A percentile compares a stretch with the other conserved stretches of the same genome.
These are phyloP conservation scores for Noctilio leporinus DNA, from an alignment of 2,113 vertebrate species.

Conservation along the genomic window DNA sequence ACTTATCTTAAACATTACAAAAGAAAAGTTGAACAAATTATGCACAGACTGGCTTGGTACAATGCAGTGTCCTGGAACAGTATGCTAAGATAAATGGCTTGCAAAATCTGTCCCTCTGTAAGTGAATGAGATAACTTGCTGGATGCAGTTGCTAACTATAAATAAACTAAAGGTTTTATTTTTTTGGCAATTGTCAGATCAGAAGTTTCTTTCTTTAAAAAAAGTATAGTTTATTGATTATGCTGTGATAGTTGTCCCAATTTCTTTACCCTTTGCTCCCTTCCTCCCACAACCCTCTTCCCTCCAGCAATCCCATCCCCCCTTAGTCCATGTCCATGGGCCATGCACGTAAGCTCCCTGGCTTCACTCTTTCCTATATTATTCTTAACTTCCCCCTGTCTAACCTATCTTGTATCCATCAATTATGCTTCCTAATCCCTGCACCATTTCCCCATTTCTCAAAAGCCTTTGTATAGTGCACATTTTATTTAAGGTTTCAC, in stretches of 20 bases:
- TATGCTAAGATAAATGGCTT: constrained; percentile 1
- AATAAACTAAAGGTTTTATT: constrained; percentile 40
- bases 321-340: too few species aligned
- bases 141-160: not conserved
- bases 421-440: too few species aligned
- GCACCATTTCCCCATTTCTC: too few species aligned
- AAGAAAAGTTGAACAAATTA: constrained; percentile 16
- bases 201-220: constrained; percentile 45
- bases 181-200: not conserved
- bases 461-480: not conserved
- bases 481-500: not conserved
- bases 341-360: too few species aligned
- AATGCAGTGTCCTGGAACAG: constrained; percentile 35
- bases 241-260: too few species aligned
- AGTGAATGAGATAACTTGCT: not conserved
- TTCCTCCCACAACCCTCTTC: too few species aligned
- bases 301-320: too few species aligned
- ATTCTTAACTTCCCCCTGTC: too few species aligned
- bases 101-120: not conserved
- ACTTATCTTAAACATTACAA: not conserved
- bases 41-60: not conserved
- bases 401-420: too few species aligned
- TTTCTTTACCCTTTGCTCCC: too few species aligned
- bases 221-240: too few species aligned
- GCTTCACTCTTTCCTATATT: too few species aligned